phyloP scores from a whole-genome alignment of 2,888 invertebrate genomes.

The Gastrophysa polygoni region DNA sequence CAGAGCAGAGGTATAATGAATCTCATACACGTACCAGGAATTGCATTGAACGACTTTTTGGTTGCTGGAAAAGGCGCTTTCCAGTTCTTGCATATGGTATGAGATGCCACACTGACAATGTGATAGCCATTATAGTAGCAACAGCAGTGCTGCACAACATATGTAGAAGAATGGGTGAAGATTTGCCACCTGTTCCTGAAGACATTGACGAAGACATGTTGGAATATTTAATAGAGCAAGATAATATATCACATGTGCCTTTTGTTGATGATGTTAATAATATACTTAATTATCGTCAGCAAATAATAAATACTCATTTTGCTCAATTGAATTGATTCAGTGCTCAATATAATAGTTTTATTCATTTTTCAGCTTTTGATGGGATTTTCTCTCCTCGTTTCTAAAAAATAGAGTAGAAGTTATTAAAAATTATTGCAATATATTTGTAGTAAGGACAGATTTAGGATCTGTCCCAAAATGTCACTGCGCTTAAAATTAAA shows the following conservation, averaged over 20 bases:
- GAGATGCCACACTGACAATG: background rate
- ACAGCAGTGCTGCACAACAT: background rate
- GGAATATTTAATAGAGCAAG: background rate
- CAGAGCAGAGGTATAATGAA: background rate
- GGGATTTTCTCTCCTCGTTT: too few species aligned
- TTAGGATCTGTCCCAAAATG: too few species aligned
- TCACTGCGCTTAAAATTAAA: too few species aligned
- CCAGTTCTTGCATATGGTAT: background rate
- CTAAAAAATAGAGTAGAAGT: too few species aligned
- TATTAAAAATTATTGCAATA: too few species aligned
- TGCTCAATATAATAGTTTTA: too few species aligned
- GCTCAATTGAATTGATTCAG: too few species aligned
- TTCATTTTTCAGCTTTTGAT: too few species aligned
- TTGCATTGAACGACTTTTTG: background rate
- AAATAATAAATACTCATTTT: too few species aligned
- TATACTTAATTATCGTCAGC: too few species aligned
- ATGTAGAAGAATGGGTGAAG: background rate
- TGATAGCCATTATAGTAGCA: background rate
- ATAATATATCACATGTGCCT: background rate
- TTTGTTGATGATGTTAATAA: too few species aligned
- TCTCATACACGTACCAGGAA: background rate
- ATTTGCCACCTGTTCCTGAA: background rate
- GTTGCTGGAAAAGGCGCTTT: background rate
- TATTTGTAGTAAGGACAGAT: too few species aligned
- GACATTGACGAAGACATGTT: background rate